Evolutionary conservation across 2,888 invertebrate species (phyloP).

Genomic region (Apotomis capreana): DNA sequence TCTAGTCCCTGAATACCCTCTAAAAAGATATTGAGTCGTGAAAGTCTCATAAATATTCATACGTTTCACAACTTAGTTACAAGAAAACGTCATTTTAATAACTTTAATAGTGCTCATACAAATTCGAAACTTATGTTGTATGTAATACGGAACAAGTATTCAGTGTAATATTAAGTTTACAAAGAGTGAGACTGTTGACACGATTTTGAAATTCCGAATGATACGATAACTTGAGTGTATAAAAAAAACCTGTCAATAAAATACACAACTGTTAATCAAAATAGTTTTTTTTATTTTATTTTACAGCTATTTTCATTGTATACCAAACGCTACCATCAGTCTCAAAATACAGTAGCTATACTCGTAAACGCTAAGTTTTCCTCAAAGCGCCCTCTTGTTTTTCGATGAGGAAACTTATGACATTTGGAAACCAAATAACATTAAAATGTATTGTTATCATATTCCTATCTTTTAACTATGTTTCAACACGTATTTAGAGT

Average conservation of each 20-base stretch:
- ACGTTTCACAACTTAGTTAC: not conserved
- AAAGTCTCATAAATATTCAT: not conserved
- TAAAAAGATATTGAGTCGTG: not conserved
- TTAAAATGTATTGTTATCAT: constrained; percentile 33
- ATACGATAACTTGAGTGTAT: not conserved
- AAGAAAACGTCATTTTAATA: not conserved
- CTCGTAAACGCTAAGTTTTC: constrained; percentile 51
- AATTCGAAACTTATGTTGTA: not conserved
- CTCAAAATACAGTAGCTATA: constrained; percentile 35
- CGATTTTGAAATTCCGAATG: not conserved
- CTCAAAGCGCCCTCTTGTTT: constrained; percentile 50
- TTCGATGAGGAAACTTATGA: constrained; percentile 40
- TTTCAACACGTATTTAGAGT: constrained; percentile 14
- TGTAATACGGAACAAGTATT: not conserved
- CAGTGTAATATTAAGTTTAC: not conserved
- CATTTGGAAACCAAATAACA: constrained; percentile 32
- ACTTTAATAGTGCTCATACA: not conserved
- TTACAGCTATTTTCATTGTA: not conserved
- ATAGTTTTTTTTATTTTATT: not conserved
- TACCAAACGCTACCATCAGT: not conserved
- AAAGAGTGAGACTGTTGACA: not conserved
- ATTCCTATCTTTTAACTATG: constrained; percentile 20
- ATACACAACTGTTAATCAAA: not conserved
- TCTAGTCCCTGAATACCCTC: not conserved
- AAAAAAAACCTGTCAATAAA: too few species aligned